Conservation (phyloP, 30 jellyfish, hydroid and myxozoan species). For the Cassiopea xamachana region DNA sequence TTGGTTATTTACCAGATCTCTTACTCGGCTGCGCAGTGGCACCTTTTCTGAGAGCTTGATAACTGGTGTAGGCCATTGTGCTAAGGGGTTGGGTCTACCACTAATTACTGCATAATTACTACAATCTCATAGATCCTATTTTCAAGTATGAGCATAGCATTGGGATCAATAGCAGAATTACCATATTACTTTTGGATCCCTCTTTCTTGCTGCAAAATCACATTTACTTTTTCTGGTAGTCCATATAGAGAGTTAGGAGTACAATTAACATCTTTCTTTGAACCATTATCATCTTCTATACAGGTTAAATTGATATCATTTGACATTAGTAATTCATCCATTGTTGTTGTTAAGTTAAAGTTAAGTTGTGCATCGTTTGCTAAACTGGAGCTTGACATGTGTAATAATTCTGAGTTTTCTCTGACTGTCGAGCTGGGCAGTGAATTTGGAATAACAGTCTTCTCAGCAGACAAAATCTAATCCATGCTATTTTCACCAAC, state of each 20-base stretch:
- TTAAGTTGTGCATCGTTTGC: slow-evolving; percentile 15
- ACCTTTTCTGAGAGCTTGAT: too few relatives aligned
- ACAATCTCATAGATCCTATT: not conserved
- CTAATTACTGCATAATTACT: too few relatives aligned
- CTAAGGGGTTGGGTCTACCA: too few relatives aligned
- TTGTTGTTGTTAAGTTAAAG: slow-evolving; percentile 28
- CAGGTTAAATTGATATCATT: not conserved
- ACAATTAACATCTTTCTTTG: not conserved
- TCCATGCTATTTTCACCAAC: slow-evolving; percentile 16
- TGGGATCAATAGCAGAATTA: not conserved
- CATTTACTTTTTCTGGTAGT: slow-evolving; percentile 75
- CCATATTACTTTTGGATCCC: slow-evolving; percentile 86
- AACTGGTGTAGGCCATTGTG: too few relatives aligned
- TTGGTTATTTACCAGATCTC: too few relatives aligned
- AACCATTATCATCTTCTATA: not conserved
- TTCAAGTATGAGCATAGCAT: not conserved
- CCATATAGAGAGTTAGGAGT: slow-evolving; percentile 63
- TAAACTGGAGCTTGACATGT: not conserved
- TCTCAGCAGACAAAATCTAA: slow-evolving; percentile 18
- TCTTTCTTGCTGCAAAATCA: slow-evolving; percentile 52
- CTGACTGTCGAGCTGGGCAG: slow-evolving; percentile 20
- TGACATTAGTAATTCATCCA: slow-evolving; percentile 39
- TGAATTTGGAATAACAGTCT: slow-evolving; percentile 17
- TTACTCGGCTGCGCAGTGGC: too few relatives aligned
- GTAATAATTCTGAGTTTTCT: not conserved